A percentile compares a stretch with the other conserved stretches of the same genome.
phyloP scores from a whole-genome alignment of 2,888 invertebrate species.

The Coenonympha glycerion region DNA sequence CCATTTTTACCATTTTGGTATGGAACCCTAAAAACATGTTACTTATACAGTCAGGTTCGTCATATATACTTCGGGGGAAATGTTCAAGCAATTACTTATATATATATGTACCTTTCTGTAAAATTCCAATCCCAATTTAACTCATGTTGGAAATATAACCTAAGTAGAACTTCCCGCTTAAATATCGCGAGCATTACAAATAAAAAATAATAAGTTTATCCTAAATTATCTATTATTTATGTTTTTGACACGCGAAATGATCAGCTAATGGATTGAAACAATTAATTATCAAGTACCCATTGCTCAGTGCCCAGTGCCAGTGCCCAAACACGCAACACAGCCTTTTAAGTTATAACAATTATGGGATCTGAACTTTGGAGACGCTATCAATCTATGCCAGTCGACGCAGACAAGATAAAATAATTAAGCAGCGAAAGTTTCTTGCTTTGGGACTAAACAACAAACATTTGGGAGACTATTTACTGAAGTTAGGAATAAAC shows the following conservation, averaged over 20 bases:
- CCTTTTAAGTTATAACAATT: constrained; percentile 2
- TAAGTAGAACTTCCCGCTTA: too few relatives aligned
- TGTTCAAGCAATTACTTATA: not conserved
- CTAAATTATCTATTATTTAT: constrained; percentile 4
- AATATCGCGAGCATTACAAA: too few relatives aligned
- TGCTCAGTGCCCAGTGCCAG: too few relatives aligned
- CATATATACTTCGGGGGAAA: too few relatives aligned
- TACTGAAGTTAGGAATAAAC: too few relatives aligned
- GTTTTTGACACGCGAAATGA: constrained; percentile 5
- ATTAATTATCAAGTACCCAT: not conserved
- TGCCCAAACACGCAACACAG: not conserved
- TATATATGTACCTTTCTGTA: not conserved
- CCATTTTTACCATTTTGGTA: too few relatives aligned
- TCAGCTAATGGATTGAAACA: constrained; percentile 5
- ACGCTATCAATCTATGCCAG: not conserved
- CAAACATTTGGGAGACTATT: too few relatives aligned
- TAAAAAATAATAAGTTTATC: not conserved
- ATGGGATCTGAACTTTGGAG: not conserved
- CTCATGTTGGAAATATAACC: not conserved
- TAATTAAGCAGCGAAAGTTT: not conserved
- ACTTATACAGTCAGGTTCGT: too few relatives aligned
- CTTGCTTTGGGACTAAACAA: too few relatives aligned
- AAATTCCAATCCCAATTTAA: not conserved
- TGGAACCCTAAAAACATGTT: too few relatives aligned
- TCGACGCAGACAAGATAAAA: not conserved